Evolutionary conservation across 2,113 vertebrate species (phyloP).

Genomic region (Myanophis thanlyinensis): DNA sequence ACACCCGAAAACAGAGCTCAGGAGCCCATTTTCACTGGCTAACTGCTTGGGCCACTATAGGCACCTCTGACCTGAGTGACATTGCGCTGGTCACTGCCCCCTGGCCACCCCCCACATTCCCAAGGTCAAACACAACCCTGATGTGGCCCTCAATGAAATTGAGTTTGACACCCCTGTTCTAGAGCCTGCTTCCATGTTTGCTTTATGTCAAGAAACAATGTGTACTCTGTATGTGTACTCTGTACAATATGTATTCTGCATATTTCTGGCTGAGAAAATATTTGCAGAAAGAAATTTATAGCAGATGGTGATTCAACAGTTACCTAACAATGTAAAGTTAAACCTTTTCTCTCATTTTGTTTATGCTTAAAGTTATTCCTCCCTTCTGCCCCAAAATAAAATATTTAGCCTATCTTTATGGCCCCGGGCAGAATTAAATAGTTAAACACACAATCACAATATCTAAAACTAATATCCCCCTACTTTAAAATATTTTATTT

Average conservation of each 20-base stretch:
- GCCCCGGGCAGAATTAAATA: neutral
- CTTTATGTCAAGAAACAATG: neutral
- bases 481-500: neutral
- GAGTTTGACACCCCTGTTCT: neutral
- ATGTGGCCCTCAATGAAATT: too few species aligned
- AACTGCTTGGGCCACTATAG: too few species aligned
- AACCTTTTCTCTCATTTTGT: neutral
- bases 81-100: too few species aligned
- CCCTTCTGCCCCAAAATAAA: neutral
- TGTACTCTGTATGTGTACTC: too few species aligned
- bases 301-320: neutral
- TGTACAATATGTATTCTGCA: too few species aligned
- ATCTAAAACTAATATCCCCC: neutral
- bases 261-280: neutral
- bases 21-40: too few species aligned
- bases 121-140: too few species aligned
- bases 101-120: too few species aligned
- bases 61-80: too few species aligned
- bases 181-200: neutral
- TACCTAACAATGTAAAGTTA: slow-evolving; percentile 3
- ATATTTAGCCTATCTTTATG: neutral
- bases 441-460: neutral
- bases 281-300: neutral
- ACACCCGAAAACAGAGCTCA: too few species aligned
- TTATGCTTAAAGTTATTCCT: neutral